A percentile compares a stretch with the other conserved stretches of the same genome.
phyloP scores from a whole-genome alignment of 2,888 invertebrate genomes.

The Drosophila ezoana region DNA sequence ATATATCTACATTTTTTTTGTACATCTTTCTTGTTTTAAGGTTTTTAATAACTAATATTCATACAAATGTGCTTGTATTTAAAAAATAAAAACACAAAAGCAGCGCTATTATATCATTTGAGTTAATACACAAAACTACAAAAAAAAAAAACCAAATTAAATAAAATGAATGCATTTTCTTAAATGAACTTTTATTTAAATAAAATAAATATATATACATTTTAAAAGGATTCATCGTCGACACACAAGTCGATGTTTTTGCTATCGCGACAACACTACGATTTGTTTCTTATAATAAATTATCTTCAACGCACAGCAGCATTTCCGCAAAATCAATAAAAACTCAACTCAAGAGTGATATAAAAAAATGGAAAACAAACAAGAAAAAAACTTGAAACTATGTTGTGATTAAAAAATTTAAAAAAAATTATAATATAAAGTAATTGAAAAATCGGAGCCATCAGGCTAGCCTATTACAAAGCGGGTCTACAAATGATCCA shows the following conservation, averaged over 20 bases:
- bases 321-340: slow-evolving; percentile 73
- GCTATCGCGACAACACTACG: slow-evolving; percentile 21
- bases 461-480: neutral
- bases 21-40: slow-evolving; percentile 30
- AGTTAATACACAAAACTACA: slow-evolving; percentile 17
- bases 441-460: slow-evolving; percentile 44
- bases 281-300: slow-evolving; percentile 29
- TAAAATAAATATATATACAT: slow-evolving; percentile 14
- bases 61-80: slow-evolving; percentile 65
- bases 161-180: neutral
- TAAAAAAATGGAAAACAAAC: slow-evolving; percentile 41
- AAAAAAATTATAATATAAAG: slow-evolving; percentile 20
- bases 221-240: slow-evolving; percentile 11
- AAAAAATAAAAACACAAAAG: slow-evolving; percentile 31
- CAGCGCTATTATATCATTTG: slow-evolving; percentile 47
- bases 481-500: slow-evolving; percentile 10
- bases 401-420: slow-evolving; percentile 44
- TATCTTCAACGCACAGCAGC: slow-evolving; percentile 66
- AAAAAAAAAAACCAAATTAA: slow-evolving; percentile 11
- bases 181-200: slow-evolving; percentile 20
- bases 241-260: slow-evolving; percentile 26
- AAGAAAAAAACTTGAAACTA: slow-evolving; percentile 29
- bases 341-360: slow-evolving; percentile 58
- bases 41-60: slow-evolving; percentile 38
- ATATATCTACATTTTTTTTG: slow-evolving; percentile 5